Evolutionary conservation across 1,140 invertebrate species (phyloP).

Genomic region (Tetragonula clypearis): DNA sequence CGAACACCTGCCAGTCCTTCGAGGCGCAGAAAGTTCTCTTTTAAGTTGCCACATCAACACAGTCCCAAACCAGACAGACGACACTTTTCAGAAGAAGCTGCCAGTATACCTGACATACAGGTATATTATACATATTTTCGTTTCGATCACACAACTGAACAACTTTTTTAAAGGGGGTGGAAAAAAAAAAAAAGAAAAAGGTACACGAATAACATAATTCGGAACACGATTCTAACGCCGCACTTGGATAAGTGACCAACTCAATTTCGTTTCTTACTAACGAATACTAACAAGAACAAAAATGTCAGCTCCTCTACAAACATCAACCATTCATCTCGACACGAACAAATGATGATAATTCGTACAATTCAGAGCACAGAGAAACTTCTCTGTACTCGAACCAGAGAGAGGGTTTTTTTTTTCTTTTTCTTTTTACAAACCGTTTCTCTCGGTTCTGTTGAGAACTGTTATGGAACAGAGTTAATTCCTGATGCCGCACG

Average conservation of each 20-base stretch:
- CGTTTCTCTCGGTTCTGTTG: constrained; percentile 8
- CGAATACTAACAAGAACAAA: constrained; percentile 9
- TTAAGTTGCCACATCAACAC: constrained; percentile 88
- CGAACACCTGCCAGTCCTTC: constrained; percentile 89
- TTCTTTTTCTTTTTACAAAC: no score
- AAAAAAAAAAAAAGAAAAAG: background rate
- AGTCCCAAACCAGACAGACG: constrained; percentile 87
- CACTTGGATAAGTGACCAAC: constrained; percentile 18
- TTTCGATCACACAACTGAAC: constrained; percentile 38
- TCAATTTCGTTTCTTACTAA: background rate
- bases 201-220: constrained; percentile 32
- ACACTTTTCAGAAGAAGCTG: constrained; percentile 94
- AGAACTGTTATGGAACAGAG: constrained; percentile 71
- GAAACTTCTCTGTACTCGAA: background rate
- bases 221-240: constrained; percentile 29
- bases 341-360: constrained; percentile 9
- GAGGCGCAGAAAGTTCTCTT: constrained; percentile 93
- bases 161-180: constrained; percentile 8
- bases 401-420: background rate
- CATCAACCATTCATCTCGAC: background rate
- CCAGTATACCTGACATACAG: constrained; percentile 94
- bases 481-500: constrained; percentile 71
- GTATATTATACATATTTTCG: constrained; percentile 81
- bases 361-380: background rate
- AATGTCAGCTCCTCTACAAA: background rate